phyloP scores from a whole-genome alignment of 2,113 vertebrate genomes.

The Engraulis encrasicolus region DNA sequence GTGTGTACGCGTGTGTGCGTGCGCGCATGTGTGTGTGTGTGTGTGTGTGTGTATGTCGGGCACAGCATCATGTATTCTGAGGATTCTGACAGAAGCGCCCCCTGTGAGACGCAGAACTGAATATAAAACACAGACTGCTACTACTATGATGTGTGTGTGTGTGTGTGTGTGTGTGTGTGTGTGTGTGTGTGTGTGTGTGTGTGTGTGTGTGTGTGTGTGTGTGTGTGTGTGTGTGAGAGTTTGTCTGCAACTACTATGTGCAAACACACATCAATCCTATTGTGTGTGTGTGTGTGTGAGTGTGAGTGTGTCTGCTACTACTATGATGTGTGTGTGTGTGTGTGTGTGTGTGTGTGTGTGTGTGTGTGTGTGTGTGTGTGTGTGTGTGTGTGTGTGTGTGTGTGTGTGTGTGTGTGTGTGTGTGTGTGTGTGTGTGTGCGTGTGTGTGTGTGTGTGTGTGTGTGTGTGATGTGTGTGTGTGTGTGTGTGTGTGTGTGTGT shows the following conservation, averaged over 20 bases:
- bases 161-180: not conserved
- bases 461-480: too few relatives aligned
- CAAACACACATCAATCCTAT: too few relatives aligned
- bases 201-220: conserved; percentile 4
- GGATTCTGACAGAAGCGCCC: too few relatives aligned
- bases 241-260: too few relatives aligned
- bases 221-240: not conserved
- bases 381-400: not conserved
- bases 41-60: too few relatives aligned
- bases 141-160: not conserved
- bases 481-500: not conserved
- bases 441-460: not conserved
- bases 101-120: not conserved
- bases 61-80: too few relatives aligned
- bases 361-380: not conserved
- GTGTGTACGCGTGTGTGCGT: too few relatives aligned
- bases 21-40: too few relatives aligned
- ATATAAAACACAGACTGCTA: not conserved
- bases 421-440: not conserved
- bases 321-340: not conserved
- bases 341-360: not conserved
- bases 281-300: conserved; percentile 9
- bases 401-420: too few relatives aligned
- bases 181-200: conserved; percentile 15
- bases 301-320: not conserved